Base-by-base conservation (phyloP, 2,113 vertebrate species). In the Peromyscus maniculatus region DNA sequence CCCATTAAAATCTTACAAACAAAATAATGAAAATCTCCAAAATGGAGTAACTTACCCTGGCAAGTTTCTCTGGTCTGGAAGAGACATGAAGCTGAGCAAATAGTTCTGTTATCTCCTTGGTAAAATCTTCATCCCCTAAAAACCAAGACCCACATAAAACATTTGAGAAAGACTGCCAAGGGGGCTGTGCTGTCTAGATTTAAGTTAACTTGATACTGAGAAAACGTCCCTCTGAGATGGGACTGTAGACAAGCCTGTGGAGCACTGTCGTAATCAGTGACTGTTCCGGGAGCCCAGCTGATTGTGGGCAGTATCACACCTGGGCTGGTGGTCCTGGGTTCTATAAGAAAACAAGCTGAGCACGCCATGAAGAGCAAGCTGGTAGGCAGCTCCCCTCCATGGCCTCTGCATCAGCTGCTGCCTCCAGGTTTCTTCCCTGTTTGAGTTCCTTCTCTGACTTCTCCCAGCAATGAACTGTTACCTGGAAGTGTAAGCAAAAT, bases 121-220 rank as follows among this genome's bases (percentile, higher is more conserved):
- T 98, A 98, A 99, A 99, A 91, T 99, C 99, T 36, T 99, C 98
- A 0, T 99, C 99, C 98, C 99, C 99, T 99, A 75, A 97, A 98
- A 66, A 96, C 69, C 92, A 94, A 97, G 59, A 49, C 90, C 96
- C 88, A 89, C 67, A 96, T 94, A 94, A 98, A 96, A 95, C 96
- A 93, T 49, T 79, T 31, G 43, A 92, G 62, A 91, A 74, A 96
- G 75, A 90, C 31, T 31, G 16, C 19, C 52, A 31, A 82, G 66
- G 46, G 79, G 83, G 17, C 77, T 1, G 5, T 49, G 43, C 84
- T 67, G 15, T 46, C 59, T 31, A 86, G 59, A 31, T 86, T 86
- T 66, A 66, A 43, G 59, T 31, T 26, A 66, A 66, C 39, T 66
- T 66, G 24, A 66, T 46, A 43, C 3, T 62, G 57, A 83, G 57